These are phyloP conservation scores for Drosophila lacertosa DNA, from an alignment of 1,140 invertebrate genomes.

Conservation along the genomic window DNA sequence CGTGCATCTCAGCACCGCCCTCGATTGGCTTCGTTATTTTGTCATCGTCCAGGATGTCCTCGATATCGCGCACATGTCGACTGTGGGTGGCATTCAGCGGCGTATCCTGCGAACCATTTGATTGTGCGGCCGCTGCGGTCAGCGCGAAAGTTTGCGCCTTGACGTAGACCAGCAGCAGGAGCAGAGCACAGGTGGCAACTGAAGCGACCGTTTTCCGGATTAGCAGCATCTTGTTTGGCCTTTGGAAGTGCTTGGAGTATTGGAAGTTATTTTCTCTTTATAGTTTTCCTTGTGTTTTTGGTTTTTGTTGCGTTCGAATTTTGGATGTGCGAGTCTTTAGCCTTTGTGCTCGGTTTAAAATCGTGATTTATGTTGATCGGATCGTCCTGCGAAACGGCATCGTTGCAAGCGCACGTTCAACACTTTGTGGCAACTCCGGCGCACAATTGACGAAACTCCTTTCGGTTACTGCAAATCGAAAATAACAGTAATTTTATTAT, in stretches of 20 bases:
- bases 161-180: slow-evolving; percentile 61
- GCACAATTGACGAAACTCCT: slow-evolving; percentile 3
- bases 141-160: slow-evolving; percentile 60
- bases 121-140: neutral
- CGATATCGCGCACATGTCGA: slow-evolving; percentile 38
- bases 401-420: slow-evolving; percentile 22
- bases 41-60: neutral
- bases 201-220: slow-evolving; percentile 49
- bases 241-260: slow-evolving; percentile 8
- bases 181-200: slow-evolving; percentile 48
- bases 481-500: no score
- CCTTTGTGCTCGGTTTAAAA: slow-evolving; percentile 22
- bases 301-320: slow-evolving; percentile 67
- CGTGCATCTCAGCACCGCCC: slow-evolving; percentile 20
- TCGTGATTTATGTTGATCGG: slow-evolving; percentile 10
- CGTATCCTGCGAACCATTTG: slow-evolving; percentile 2
- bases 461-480: neutral
- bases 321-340: slow-evolving; percentile 55
- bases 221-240: slow-evolving; percentile 36
- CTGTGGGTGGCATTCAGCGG: slow-evolving; percentile 37
- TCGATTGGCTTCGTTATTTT: neutral
- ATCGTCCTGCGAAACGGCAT: slow-evolving; percentile 32
- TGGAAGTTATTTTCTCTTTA: no score
- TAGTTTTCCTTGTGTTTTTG: slow-evolving; percentile 15
- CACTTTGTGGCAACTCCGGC: slow-evolving; percentile 6